Base-by-base conservation (phyloP, 2,888 invertebrate genomes). In the Neria commutata region DNA sequence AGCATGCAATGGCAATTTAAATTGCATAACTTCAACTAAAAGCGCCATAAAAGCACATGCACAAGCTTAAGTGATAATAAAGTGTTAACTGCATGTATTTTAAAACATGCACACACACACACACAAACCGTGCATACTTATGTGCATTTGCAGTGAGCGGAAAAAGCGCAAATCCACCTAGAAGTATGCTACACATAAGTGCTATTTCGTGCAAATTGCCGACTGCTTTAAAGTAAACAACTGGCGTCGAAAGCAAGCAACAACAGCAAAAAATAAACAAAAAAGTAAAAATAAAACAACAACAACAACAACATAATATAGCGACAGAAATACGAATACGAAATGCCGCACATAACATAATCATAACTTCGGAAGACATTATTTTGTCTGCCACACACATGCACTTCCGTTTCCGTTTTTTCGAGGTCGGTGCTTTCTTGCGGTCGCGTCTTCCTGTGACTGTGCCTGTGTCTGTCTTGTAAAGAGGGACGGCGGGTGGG, bases 321-420 rank as follows among this genome's bases (percentile, higher is more conserved):
- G 17, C 37, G 40, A 5, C 45, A 54, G 47, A 52, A 26, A 51
- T 45, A 56, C 23, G 24, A 51, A 45, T 3, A 14, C 29, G 45
- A 11, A 33, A 33, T 56, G 56, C 51, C 65, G 60, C 69, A 58
- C 52, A 58, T 50, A 58, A 56, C 64, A 72, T 71, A 74, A 73
- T 74, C 74, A 75, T 75, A 74, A 71, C 69, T 67, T 58, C 55
- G 63, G 60, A 62, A 65, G 64, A 69, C 66, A 71, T 65, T 66
- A 67, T 62, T 61, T 56, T 49, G 56, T 56, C 53, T 53, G 61
- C 17, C 16, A n/a, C 48, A 55, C 58, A 58, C 58, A 58, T 55
- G 60, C 55, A 62, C 58, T 62, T 60, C 67, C 66, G 67, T 65
- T 70, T 74, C 75, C 73, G 72, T 67, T 70, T 72, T 68, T 46